These are phyloP conservation scores for Coelopa frigida DNA, from an alignment of 1,140 invertebrate genomes.

Conservation along the genomic window DNA sequence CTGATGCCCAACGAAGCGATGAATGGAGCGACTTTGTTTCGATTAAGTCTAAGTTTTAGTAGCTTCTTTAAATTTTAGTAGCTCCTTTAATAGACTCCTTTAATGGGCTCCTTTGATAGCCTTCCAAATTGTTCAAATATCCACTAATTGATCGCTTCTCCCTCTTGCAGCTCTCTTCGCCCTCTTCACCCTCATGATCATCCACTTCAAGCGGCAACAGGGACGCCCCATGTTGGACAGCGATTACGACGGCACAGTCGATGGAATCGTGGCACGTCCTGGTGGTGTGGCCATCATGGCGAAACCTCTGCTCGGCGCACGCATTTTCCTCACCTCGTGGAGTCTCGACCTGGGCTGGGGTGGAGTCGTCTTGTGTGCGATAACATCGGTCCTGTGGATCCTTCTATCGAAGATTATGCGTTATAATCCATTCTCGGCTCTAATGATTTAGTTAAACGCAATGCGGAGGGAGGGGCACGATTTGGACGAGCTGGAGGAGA, in stretches of 20 bases:
- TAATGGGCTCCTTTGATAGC: background rate
- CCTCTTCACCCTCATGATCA: slow-evolving; percentile 81
- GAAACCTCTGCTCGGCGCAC: slow-evolving; percentile 50
- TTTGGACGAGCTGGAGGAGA: slow-evolving; percentile 32
- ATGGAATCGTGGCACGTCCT: slow-evolving; percentile 59
- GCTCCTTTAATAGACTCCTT: background rate
- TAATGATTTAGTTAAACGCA: slow-evolving; percentile 53
- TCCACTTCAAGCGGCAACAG: slow-evolving; percentile 77
- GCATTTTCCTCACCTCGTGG: slow-evolving; percentile 73
- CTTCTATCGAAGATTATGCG: slow-evolving; percentile 82
- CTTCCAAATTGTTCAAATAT: background rate
- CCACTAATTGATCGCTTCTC: background rate
- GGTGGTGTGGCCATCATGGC: slow-evolving; percentile 40
- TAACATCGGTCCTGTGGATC: slow-evolving; percentile 77
- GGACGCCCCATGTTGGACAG: slow-evolving; percentile 51
- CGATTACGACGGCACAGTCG: slow-evolving; percentile 55
- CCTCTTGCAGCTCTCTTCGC: slow-evolving; percentile 69
- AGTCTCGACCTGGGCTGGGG: slow-evolving; percentile 76
- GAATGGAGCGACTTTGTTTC: background rate
- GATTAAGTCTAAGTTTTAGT: background rate
- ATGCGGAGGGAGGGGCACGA: slow-evolving; percentile 8
- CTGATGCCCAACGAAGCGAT: background rate
- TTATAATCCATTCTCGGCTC: slow-evolving; percentile 70
- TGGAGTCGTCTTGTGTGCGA: slow-evolving; percentile 67
- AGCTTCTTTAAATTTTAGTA: background rate